Conservation (phyloP, 2,888 invertebrate genomes). For the Epinotia nisella region DNA sequence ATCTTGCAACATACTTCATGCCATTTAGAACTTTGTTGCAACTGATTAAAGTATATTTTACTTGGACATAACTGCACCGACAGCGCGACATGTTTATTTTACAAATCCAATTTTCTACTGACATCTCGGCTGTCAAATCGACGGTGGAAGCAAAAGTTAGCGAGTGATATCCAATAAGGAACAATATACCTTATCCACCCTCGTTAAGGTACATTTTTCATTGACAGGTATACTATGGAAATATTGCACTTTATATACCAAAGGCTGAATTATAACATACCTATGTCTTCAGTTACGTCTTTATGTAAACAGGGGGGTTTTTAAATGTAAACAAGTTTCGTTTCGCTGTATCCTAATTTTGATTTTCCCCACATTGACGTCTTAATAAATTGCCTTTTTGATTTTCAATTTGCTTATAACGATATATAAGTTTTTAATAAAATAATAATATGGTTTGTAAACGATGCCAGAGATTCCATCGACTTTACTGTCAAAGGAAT, state of each 20-base stretch:
- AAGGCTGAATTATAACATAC: neutral
- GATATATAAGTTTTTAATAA: neutral
- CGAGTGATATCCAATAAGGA: neutral
- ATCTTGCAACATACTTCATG: neutral
- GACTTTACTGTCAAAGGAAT: neutral
- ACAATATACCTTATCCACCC: neutral
- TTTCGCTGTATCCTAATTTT: constrained; percentile 10
- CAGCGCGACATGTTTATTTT: constrained; percentile 53
- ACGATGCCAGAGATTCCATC: neutral
- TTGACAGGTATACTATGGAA: constrained; percentile 60
- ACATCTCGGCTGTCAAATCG: constrained; percentile 67
- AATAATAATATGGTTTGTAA: neutral
- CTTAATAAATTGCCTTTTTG: constrained; percentile 30
- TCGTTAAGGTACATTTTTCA: neutral
- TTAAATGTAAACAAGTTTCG: constrained; percentile 24
- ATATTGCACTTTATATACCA: neutral
- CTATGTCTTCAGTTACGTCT: neutral
- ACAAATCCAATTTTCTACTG: constrained; percentile 61
- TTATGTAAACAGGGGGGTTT: neutral
- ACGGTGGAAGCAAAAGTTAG: constrained; percentile 16
- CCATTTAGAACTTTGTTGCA: neutral
- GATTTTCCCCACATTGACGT: constrained; percentile 23
- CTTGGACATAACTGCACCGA: constrained; percentile 24
- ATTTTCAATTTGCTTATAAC: constrained; percentile 9
- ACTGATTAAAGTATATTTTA: constrained; percentile 4